Conservation (phyloP, 2,113 vertebrate species). For the Megatriorchis doriae region DNA sequence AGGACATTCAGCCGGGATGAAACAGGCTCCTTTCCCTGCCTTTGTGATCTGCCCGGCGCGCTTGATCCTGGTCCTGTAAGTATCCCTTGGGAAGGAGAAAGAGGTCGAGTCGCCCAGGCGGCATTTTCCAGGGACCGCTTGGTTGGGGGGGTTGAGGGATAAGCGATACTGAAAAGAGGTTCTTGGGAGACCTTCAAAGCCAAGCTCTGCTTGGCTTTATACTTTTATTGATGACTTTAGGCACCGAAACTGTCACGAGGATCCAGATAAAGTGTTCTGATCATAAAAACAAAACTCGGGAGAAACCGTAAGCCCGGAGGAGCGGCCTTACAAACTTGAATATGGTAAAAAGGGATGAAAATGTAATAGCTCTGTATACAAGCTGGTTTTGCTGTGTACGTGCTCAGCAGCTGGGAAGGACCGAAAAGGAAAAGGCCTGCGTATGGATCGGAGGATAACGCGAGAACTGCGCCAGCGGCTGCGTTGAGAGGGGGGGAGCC, state of each 20-base stretch:
- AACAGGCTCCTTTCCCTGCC: background rate
- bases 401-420: background rate
- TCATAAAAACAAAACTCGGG: background rate
- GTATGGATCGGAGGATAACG: background rate
- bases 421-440: background rate
- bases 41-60: background rate
- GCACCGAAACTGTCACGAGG: background rate
- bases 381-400: background rate
- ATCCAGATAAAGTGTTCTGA: no score
- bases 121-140: background rate
- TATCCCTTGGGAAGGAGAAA: background rate
- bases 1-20: background rate
- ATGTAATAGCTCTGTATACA: background rate
- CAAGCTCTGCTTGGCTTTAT: background rate
- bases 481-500: background rate
- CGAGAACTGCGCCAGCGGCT: background rate
- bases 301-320: background rate
- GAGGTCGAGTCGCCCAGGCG: background rate
- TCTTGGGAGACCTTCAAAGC: background rate
- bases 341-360: no score
- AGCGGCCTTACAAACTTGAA: background rate
- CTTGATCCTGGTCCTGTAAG: background rate
- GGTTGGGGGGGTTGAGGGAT: background rate
- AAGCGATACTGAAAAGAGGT: background rate
- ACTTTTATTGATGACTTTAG: background rate